Evolutionary conservation across 2,888 invertebrate species (phyloP), one percentile per base, ranked within the genome.

Genomic region (Cryptocephalus moraei): DNA sequence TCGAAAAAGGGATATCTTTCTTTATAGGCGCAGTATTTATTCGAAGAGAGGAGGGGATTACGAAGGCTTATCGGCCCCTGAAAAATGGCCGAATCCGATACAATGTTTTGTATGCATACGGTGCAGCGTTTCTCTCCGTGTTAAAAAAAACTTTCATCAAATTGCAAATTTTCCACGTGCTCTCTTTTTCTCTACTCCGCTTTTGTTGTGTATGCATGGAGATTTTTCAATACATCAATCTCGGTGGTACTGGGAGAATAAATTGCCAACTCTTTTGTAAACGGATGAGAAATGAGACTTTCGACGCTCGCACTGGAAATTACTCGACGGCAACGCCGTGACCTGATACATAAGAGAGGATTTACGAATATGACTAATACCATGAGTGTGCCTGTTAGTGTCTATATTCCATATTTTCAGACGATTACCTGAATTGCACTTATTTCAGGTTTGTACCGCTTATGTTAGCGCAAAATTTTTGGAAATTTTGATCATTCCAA

Each of bases 11-110:
- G 64, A 64, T 63, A 63, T 67, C 64, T 65, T 62, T 58, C 61
- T 62, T 61, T 59, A 63, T 62, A 59, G 62, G 59, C 60, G 48
- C 51, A 57, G 63, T 66, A 66, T 67, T 67, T 67, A 66, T 67
- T 62, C 65, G 57, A 56, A 56, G 22, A 57, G 54, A 57, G 59
- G 65, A 61, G 64, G 59, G 65, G 62, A 64, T 65, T 67, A 62
- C 56, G 55, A 36, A 56, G 48, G 64, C 64, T 66, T 66, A 66
- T 66, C 65, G 62, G 60, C 50, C 56, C 60, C 58, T 62, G 62
- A 65, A 65, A 67, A 66, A 61, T 59, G 60, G 56, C 56, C 52
- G 54, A 58, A 60, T 58, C 58, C 60, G 58, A 62, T 66, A 64
- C 62, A 61, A 61, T 60, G 56, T 59, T 62, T 63, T 60, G 62